These are phyloP conservation scores for Dusona sp. DNA, from an alignment of 2,888 invertebrate genomes.

Conservation along the genomic window DNA sequence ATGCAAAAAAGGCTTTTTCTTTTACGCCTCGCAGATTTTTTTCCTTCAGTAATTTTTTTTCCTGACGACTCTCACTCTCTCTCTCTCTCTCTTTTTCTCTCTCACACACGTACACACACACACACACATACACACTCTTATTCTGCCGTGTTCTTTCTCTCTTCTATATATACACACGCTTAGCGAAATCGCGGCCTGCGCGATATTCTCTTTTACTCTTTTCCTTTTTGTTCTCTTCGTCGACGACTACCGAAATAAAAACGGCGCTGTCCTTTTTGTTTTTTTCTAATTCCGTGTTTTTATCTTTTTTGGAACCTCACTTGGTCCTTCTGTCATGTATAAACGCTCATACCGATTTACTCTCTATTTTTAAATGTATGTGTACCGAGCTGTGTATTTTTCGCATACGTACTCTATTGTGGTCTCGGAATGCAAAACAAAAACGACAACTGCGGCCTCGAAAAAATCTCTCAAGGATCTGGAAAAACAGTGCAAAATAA, in stretches of 20 bases:
- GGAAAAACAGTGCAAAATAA: slow-evolving; percentile 40
- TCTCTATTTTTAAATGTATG: slow-evolving; percentile 9
- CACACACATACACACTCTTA: too few relatives aligned
- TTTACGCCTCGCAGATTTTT: slow-evolving; percentile 78
- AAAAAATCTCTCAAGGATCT: slow-evolving; percentile 40
- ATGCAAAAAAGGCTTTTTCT: slow-evolving; percentile 72
- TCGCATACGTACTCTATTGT: slow-evolving; percentile 32
- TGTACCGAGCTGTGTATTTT: slow-evolving; percentile 14
- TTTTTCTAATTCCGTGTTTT: slow-evolving; percentile 20
- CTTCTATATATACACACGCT: slow-evolving; percentile 17
- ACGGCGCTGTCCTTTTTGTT: slow-evolving; percentile 32
- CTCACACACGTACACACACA: too few relatives aligned
- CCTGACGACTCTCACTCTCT: background rate
- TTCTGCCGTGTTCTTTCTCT: slow-evolving; percentile 30
- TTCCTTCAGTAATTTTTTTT: slow-evolving; percentile 76
- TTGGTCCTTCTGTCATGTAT: slow-evolving; percentile 14
- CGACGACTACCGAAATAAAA: slow-evolving; percentile 51
- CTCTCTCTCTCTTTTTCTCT: slow-evolving; percentile 1
- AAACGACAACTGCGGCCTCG: slow-evolving; percentile 13
- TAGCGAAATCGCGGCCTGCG: slow-evolving; percentile 50
- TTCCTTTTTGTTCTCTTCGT: slow-evolving; percentile 49
- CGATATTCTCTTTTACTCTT: slow-evolving; percentile 51
- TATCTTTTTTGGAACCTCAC: background rate
- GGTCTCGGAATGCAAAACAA: slow-evolving; percentile 23
- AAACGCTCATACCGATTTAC: slow-evolving; percentile 23